Base-by-base conservation (phyloP, 2,888 invertebrate species). In the Sturmia bella region DNA sequence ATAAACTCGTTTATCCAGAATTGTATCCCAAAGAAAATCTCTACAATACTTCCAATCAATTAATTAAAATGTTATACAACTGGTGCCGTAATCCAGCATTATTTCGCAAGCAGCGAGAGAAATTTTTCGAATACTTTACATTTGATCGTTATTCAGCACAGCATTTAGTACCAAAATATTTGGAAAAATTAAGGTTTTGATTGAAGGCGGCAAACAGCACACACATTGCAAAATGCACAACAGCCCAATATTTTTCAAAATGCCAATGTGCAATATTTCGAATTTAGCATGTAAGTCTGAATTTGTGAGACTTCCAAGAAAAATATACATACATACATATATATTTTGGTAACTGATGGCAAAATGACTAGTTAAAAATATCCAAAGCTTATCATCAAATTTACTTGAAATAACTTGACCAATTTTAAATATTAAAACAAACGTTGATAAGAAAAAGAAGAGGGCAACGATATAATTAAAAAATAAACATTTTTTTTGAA, bases 1-100 rank as follows among this genome's bases (percentile, higher is more conserved):
- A 94, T 84, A 90, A 92, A 83, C 90, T 95, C 3, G 94, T 94
- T 1, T 95, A 95, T 91, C 94, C 95, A 1, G 95, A 95, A 91
- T 92, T 95, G 77, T 95, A 94, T 90, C 93, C 92, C 70, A 89
- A 90, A 52, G 91, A 92, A 56, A 94, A 93, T 87, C 90, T 94
- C 3, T 95, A 94, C 87, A 91, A 92, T 57, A 92, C 93, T 77
- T 90, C 92, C 69, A 91, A 92, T 73, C 93, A 94, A 80, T 90
- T 95, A 43, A 92, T 92, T 68, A 91, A 92, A 86, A 93, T 91
- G 87, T 88, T 95, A 0, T 91, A 91, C 85, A 89, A 91, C 70
- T 93, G 91, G 89, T 92, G 92, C 85, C 88, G 90, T 21, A 89
- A 91, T 86, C 93, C 93, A 5, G 85, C 87, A 41, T 64, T 91